These are phyloP conservation scores for Acanthopleura granulata DNA, from an alignment of 2,888 invertebrate species.

Conservation along the genomic window DNA sequence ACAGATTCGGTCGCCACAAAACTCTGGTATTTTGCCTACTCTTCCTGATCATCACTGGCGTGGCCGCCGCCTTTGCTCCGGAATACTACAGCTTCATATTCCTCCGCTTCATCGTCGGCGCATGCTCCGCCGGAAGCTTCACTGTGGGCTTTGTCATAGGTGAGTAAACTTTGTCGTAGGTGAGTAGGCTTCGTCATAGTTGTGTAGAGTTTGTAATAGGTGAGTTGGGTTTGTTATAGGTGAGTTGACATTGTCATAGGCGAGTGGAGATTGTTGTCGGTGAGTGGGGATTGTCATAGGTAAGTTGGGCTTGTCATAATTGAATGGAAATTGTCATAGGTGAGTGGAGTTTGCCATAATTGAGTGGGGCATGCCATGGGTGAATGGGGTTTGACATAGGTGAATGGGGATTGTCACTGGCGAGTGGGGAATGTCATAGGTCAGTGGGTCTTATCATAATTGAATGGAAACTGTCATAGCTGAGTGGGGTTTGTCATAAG, in stretches of 20 bases:
- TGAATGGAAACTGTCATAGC: neutral
- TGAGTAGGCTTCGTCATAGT: no score
- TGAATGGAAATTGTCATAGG: no score
- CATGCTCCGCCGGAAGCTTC: constrained; percentile 26
- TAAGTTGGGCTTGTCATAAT: neutral
- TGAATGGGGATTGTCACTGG: no score
- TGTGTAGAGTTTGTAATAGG: no score
- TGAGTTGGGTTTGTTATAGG: no score
- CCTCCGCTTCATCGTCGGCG: constrained; percentile 14
- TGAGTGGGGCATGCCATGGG: neutral
- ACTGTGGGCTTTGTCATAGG: constrained; percentile 33
- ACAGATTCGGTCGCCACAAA: constrained; percentile 15
- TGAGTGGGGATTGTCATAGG: neutral
- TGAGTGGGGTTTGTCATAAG: neutral
- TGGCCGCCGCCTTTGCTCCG: constrained; percentile 19
- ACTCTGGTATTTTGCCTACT: neutral
- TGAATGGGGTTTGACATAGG: neutral
- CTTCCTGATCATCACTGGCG: neutral
- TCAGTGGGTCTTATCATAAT: neutral
- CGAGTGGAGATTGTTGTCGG: neutral
- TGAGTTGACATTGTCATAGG: neutral
- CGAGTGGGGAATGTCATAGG: neutral
- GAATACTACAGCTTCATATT: neutral
- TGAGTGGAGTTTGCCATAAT: neutral
- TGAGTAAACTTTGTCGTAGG: neutral